Conservation (phyloP, 2,797 vertebrate species). For the Parauchenoglanis punctatus region DNA sequence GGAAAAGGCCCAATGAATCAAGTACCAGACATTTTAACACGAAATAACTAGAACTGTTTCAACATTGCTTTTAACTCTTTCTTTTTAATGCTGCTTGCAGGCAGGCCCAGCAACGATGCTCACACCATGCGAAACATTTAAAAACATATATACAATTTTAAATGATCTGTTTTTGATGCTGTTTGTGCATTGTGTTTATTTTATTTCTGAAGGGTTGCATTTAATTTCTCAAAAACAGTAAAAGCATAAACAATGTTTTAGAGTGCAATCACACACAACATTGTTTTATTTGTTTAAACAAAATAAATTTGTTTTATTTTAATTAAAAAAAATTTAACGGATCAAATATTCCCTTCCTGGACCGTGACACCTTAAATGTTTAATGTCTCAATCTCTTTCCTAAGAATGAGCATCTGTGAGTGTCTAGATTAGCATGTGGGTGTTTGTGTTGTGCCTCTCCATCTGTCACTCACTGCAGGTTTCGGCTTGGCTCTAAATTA, state of each 20-base stretch:
- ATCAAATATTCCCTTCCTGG: not conserved
- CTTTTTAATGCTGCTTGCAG: not conserved
- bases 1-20: not conserved
- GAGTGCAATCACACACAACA: not conserved
- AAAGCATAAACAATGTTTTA: not conserved
- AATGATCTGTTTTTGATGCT: not conserved
- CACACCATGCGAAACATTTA: not conserved
- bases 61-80: not conserved
- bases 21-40: not conserved
- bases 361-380: not conserved
- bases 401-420: not conserved
- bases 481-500: constrained; percentile 22
- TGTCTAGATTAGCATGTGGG: constrained; percentile 7
- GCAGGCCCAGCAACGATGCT: not conserved
- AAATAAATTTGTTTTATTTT: not conserved
- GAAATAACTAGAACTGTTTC: not conserved
- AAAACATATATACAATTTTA: not conserved
- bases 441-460: constrained; percentile 20
- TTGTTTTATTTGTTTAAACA: not conserved
- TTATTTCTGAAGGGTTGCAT: not conserved
- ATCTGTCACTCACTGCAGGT: constrained; percentile 24
- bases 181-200: not conserved
- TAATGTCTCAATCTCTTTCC: constrained; percentile 2
- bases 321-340: not conserved
- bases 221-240: not conserved